phyloP scores from a whole-genome alignment of 2,113 vertebrate genomes.

The Malurus elegans region DNA sequence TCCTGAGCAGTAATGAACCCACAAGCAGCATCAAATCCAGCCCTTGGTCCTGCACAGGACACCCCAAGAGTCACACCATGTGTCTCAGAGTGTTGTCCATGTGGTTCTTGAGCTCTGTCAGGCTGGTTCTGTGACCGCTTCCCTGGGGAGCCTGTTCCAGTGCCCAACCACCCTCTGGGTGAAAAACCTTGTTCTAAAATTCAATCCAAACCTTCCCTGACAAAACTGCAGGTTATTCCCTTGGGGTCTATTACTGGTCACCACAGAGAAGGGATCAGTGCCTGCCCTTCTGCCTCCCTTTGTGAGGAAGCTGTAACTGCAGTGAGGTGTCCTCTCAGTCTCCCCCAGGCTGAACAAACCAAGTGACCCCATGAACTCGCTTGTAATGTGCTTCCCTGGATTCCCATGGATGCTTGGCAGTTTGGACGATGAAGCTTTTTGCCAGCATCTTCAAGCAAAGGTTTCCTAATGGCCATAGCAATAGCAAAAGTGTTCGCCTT shows the following conservation, averaged over 20 bases:
- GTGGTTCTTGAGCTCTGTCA: background rate
- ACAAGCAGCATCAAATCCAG: background rate
- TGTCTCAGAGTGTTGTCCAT: background rate
- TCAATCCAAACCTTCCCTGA: background rate
- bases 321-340: background rate
- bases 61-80: background rate
- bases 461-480: background rate
- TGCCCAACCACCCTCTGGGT: background rate
- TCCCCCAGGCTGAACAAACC: background rate
- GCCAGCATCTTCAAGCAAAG: background rate
- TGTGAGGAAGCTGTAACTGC: background rate
- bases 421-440: background rate
- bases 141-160: background rate
- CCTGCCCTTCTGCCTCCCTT: background rate
- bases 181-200: background rate
- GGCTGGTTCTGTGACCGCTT: background rate
- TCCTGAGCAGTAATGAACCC: background rate
- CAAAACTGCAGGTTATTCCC: background rate
- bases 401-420: background rate
- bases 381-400: fast-evolving
- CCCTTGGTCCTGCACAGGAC: background rate
- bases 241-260: background rate
- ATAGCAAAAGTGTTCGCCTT: background rate
- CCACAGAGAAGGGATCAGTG: background rate
- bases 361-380: fast-evolving